Percentiles rank a stretch among this genome's conserved stretches.
Conservation (phyloP, 2,113 vertebrate species). For the Chloroceryle aenea region DNA sequence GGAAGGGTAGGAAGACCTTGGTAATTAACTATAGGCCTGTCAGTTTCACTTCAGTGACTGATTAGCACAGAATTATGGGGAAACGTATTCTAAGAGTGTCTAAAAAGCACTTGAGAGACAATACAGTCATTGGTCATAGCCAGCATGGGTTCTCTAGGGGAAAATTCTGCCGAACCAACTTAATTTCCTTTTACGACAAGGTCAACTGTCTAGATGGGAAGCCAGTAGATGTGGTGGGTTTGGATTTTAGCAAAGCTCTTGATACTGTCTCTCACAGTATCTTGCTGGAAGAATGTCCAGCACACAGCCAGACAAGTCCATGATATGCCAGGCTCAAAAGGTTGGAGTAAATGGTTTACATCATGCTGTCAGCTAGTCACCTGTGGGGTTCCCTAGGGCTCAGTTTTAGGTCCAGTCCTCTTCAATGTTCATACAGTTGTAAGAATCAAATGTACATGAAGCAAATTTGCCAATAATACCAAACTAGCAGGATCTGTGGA, state of each 20-base stretch:
- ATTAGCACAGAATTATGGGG: no score
- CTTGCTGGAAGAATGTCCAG: background rate
- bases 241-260: background rate
- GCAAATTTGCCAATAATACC: background rate
- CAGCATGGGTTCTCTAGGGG: no score
- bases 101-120: no score
- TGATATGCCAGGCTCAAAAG: background rate
- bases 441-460: background rate
- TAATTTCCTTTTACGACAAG: no score
- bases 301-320: background rate
- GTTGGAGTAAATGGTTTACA: background rate
- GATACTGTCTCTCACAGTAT: background rate
- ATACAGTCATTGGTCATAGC: no score
- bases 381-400: background rate
- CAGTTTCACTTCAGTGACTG: no score
- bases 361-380: background rate
- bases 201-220: background rate
- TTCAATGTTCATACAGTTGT: background rate
- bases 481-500: background rate
- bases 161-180: no score
- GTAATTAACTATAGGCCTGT: no score
- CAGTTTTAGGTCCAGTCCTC: background rate
- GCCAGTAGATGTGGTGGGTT: background rate
- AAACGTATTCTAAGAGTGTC: no score
- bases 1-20: no score